Evolutionary conservation across 2,113 vertebrate genomes (phyloP).

Genomic region (Patagioenas fasciata): DNA sequence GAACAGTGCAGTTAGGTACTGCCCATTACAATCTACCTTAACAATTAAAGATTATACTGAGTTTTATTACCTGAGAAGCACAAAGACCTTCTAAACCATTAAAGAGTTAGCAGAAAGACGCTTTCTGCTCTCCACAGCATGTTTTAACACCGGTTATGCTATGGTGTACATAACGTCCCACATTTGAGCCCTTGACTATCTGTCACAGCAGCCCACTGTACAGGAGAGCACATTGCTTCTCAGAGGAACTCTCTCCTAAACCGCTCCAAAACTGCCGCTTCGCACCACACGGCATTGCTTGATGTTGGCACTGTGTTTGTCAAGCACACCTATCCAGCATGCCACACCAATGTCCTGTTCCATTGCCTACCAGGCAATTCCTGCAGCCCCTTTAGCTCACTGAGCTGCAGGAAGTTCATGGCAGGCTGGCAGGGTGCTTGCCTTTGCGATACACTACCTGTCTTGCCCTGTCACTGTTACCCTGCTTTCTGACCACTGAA

Average conservation of each 20-base stretch:
- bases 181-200: background rate
- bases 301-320: background rate
- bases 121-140: background rate
- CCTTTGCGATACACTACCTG: background rate
- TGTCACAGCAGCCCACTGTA: background rate
- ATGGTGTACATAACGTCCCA: background rate
- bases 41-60: background rate
- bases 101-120: background rate
- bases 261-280: background rate
- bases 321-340: background rate
- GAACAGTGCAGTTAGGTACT: background rate
- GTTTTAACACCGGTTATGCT: background rate
- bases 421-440: background rate
- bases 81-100: background rate
- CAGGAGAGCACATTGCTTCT: background rate
- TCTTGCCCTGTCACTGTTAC: too few species aligned
- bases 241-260: background rate
- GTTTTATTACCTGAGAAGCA: background rate
- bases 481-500: background rate
- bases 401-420: background rate
- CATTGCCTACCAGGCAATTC: background rate
- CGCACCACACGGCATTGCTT: background rate
- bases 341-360: background rate
- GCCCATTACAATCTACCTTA: background rate
- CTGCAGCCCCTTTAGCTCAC: background rate